Evolutionary conservation across 2,113 vertebrate species (phyloP), one percentile per base, ranked within the genome.

Genomic region (Daboia siamensis): DNA sequence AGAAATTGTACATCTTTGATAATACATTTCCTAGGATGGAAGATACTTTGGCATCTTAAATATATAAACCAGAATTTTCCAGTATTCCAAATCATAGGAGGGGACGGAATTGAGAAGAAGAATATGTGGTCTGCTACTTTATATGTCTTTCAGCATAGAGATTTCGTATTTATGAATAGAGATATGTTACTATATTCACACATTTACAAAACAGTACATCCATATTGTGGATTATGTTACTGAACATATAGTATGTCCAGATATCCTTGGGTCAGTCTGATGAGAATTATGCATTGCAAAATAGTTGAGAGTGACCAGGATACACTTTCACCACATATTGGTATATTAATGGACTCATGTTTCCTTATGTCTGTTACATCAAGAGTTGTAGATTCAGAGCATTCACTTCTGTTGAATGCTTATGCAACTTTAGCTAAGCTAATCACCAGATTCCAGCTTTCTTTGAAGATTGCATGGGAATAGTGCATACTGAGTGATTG

Each of bases 1-100:
- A 57, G 61, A 56, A 95, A 96, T 94, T 87, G 33, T 29, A 84
- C 52, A 24, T 55, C 87, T 57, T 46, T 57, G 23, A 46, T 51
- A 59, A 92, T 80, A 84, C 26, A 80, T 15, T 61, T 90, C 95
- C 94, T 95, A 10, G 4, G 54, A 11, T 10, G 74, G 39, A 61
- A 3, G 39, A 1, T 59, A 51, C n/a, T 46, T 85, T 13, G 23
- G 69, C 17, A 52, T 20, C 44, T 33, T 48, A 21, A 6, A 4
- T 54, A 51, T 85, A 69, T 85, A 61, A 93, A 39, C 55, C 85
- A 29, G 48, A 86, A 86, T 87, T 87, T 54, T 54, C 51, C 26
- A 54, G 84, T 33, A 90, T 46, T 86, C 52, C 89, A 90, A 56
- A 90, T 51, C 69, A 17, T 4, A 29, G 39, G n/a, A 26, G 23